Evolutionary conservation across 1,140 invertebrate species (phyloP), one percentile per base, ranked within the genome.

Genomic region (Drosophila bipectinata): DNA sequence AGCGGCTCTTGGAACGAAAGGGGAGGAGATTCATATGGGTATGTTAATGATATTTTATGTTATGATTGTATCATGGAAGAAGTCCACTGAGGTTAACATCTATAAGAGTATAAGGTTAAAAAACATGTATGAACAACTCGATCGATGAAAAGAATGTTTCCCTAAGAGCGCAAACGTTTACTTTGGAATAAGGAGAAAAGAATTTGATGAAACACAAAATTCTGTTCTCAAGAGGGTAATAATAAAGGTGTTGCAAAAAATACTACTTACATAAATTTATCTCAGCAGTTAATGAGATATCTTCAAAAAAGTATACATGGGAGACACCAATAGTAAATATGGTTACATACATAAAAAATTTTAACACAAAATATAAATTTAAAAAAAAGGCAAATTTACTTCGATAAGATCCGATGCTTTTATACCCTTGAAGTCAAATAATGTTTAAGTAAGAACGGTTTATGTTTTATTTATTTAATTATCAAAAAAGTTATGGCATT

Each of bases 11-110:
- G 91, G 79, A 81, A 90, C 68, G 73, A 91, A 72, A 76, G 92
- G 80, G 59, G 87, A 76, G 60, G 90, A 71, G 92, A 92, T 45
- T 91, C 93, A 53, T 93, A 93, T 88, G 92, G 93, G 79, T 93
- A 93, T 78, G 92, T 94, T 77, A 94, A 93, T 75, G 84, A 37
- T 10, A 37, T 37, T 37, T 37, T 10, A 12, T 37, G 4, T 10
- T 12, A n/a, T 34, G 12, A n/a, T 12, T 18, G 14, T 44, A 18
- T 34, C 32, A 61, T 41, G 63, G 45, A 61, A 72, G 55, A 52
- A 67, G 64, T 74, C 18, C 32, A 51, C 53, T 37, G 45, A 34
- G 37, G 39, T 61, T 58, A 61, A 39, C 32, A 52, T 44, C 18
- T 51, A 32, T 55, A 45, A 55, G 56, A 52, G 51, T 53, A 72